A percentile compares a stretch with the other conserved stretches of the same genome.
These are phyloP conservation scores for Apocrypta bakeri DNA, from an alignment of 1,140 invertebrate species.

Conservation along the genomic window DNA sequence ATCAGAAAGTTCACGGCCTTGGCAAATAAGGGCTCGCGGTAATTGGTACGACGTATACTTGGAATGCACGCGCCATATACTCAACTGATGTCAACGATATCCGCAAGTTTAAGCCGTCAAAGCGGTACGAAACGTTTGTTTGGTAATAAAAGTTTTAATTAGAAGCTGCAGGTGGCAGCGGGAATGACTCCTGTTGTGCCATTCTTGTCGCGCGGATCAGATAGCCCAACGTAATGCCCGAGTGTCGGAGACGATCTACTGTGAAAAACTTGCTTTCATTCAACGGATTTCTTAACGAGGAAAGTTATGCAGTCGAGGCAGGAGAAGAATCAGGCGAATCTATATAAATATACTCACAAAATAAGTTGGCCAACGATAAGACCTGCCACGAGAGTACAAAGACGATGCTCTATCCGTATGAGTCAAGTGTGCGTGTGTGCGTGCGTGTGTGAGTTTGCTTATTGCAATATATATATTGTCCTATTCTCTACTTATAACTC, in stretches of 20 bases:
- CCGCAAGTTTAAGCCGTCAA: background rate
- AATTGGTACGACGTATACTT: background rate
- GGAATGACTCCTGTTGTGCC: background rate
- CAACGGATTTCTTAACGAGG: conserved; percentile 69
- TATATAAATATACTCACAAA: conserved; percentile 36
- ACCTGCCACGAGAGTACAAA: background rate
- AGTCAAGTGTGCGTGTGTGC: too few relatives aligned
- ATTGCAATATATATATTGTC: too few relatives aligned
- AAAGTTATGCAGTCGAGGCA: conserved; percentile 60
- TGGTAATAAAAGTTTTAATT: conserved; percentile 47
- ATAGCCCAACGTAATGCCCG: conserved; percentile 22
- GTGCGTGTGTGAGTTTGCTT: too few relatives aligned
- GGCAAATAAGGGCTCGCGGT: background rate
- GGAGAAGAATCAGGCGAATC: conserved; percentile 52
- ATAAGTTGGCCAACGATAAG: conserved; percentile 37
- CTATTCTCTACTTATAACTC: too few relatives aligned
- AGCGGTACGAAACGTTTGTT: background rate
- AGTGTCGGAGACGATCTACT: background rate
- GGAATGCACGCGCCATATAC: background rate
- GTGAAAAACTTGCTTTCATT: conserved; percentile 61
- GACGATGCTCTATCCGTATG: too few relatives aligned
- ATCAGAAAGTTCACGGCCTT: background rate
- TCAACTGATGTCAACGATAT: background rate
- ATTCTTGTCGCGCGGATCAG: background rate
- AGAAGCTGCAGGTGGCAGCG: background rate